Evolutionary conservation across 2,797 vertebrate genomes (phyloP), one percentile per base, ranked within the genome.

Genomic region (Myotis pilosus): DNA sequence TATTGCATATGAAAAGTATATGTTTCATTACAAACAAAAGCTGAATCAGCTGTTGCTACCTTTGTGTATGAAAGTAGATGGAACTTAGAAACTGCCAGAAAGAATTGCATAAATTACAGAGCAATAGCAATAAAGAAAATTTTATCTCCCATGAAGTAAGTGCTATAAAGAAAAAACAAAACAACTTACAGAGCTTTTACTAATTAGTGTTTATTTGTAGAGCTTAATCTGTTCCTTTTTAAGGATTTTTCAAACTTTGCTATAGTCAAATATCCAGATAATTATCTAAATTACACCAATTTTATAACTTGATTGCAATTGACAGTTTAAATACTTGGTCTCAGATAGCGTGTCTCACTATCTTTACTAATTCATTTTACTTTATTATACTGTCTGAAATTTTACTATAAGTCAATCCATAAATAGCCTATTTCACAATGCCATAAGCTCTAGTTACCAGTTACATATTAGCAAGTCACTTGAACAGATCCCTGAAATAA

Each of bases 111-210:
- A 92, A 87, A 47, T 94, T 92, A 89, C 28, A 82, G 28, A 92
- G 20, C 60, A 93, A 81, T 60, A 92, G 68, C 25, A 92, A 51
- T 69, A 94, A 57, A 11, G 89, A 13, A 84, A 96, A 94, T 74
- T 51, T 33, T 68, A 94, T 89, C 33, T 92, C 20, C 8, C 36
- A 23, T 38, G 9, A 41, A 82, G 17, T 38, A 72, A 84, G 38
- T 57, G 16, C 20, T 64, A 1, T 82, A 89, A 72, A 57, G 20
- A 17, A 88, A 55, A 81, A 96, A 30, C 41, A 90, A 41, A 62
- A 87, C 22, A 75, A 80, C 1, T 81, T 78, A 89, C 51, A 88
- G 44, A 92, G 8, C 1, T 10, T 85, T 88, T 93, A 92, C 41
- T 86, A 92, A 87, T 78, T 84, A 25, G 7, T 57, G 7, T 2